phyloP scores from a whole-genome alignment of 2,888 invertebrate genomes.

The Lobophora halterata region DNA sequence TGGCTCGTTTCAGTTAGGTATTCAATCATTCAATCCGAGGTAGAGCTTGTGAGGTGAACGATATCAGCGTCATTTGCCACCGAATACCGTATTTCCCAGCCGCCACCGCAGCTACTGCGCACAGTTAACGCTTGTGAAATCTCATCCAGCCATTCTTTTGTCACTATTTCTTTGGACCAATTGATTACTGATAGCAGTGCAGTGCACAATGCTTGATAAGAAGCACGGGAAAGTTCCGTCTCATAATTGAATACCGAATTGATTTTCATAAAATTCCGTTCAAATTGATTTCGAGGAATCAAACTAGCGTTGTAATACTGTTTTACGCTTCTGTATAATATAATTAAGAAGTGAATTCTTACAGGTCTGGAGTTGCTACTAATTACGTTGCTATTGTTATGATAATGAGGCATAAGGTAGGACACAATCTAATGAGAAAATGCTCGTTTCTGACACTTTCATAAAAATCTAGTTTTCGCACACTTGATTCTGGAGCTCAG shows the following conservation, averaged over 20 bases:
- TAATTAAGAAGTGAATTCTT: conserved; percentile 54
- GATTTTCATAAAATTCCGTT: conserved; percentile 67
- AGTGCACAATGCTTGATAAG: conserved; percentile 64
- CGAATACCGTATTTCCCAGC: conserved; percentile 52
- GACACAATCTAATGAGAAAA: conserved; percentile 32
- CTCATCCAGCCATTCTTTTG: conserved; percentile 64
- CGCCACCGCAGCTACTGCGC: conserved; percentile 43
- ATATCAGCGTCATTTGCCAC: conserved; percentile 42
- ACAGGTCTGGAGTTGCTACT: conserved; percentile 31
- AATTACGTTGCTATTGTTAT: conserved; percentile 38
- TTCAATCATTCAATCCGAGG: conserved; percentile 42
- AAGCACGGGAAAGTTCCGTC: conserved; percentile 65
- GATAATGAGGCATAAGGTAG: too few relatives aligned
- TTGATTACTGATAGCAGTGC: conserved; percentile 64
- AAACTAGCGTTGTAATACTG: conserved; percentile 54
- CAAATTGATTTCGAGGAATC: conserved; percentile 59
- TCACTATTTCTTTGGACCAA: conserved; percentile 67
- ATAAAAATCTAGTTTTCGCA: conserved; percentile 13
- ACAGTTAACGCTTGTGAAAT: conserved; percentile 73
- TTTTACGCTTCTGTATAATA: conserved; percentile 52
- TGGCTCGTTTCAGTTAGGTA: conserved; percentile 33
- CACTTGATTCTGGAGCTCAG: conserved; percentile 7
- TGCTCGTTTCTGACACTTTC: conserved; percentile 33
- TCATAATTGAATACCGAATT: conserved; percentile 73
- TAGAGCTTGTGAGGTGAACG: conserved; percentile 37